Percentiles rank a stretch among this genome's conserved stretches.
phyloP scores from a whole-genome alignment of 2,888 invertebrate genomes.

The Trissonchulus latispiculum region DNA sequence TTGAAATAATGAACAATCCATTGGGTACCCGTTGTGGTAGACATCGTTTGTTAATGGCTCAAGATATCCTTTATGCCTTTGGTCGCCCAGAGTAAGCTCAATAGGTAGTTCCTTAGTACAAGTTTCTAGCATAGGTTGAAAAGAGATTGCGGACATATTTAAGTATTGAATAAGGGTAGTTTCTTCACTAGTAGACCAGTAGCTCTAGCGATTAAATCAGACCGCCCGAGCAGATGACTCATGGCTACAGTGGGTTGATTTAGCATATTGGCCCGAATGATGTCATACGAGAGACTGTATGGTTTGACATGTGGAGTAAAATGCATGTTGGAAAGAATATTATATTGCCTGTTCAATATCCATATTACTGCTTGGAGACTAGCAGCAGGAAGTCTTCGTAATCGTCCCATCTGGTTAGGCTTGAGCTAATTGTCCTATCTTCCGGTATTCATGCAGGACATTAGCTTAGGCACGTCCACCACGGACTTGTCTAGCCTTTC shows the following conservation, averaged over 20 bases:
- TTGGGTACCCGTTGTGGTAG: too few species aligned
- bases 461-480: too few species aligned
- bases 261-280: background rate
- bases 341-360: background rate
- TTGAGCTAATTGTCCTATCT: too few species aligned
- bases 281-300: background rate
- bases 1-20: too few species aligned
- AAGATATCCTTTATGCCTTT: background rate
- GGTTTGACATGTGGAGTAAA: background rate
- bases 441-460: too few species aligned
- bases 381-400: background rate
- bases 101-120: background rate
- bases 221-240: background rate
- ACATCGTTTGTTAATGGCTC: too few species aligned
- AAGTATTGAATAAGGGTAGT: background rate
- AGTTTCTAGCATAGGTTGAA: background rate
- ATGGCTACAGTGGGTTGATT: background rate
- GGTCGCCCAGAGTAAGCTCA: background rate
- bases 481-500: too few species aligned
- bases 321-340: background rate
- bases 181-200: background rate
- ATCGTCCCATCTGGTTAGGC: too few species aligned
- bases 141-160: background rate
- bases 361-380: constrained; percentile 2
- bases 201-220: background rate